These are phyloP conservation scores for Origma solitaria DNA, from an alignment of 2,113 vertebrate species.

Conservation along the genomic window DNA sequence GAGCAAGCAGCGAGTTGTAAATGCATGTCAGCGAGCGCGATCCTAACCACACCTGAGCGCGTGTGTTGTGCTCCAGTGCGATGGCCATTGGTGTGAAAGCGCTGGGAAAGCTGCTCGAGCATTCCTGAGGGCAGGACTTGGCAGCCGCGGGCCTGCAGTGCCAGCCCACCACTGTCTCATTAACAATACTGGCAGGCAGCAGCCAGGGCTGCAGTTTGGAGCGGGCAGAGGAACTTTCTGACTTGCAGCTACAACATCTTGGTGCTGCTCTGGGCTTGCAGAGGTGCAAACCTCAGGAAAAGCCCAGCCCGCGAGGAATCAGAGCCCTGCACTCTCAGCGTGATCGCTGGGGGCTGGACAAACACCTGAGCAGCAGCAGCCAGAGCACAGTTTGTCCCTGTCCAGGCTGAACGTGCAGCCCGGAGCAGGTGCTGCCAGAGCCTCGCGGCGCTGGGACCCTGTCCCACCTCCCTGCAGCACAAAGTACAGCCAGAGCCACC, in stretches of 20 bases:
- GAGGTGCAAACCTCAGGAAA: not conserved
- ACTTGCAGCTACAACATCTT: not conserved
- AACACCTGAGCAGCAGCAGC: not conserved
- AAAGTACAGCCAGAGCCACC: not conserved
- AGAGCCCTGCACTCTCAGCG: not conserved
- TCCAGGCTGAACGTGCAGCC: not conserved
- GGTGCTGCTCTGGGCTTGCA: not conserved
- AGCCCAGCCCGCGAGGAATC: not conserved
- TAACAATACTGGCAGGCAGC: not conserved
- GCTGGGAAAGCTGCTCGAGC: not conserved
- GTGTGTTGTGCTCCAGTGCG: not conserved
- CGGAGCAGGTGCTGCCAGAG: not conserved
- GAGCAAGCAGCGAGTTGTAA: conserved; percentile 48
- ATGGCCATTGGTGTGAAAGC: conserved; percentile 6
- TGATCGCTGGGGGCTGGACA: not conserved
- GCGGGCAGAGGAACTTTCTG: not conserved
- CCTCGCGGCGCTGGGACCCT: not conserved
- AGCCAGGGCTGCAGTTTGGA: not conserved
- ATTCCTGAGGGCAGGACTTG: conserved; percentile 50
- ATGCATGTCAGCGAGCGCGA: conserved; percentile 4
- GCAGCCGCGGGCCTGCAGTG: not conserved
- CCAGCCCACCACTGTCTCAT: not conserved
- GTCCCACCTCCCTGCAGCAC: not conserved
- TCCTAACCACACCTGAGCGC: conserved; percentile 58
- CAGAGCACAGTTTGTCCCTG: not conserved